A percentile compares a stretch with the other conserved stretches of the same genome.
Evolutionary conservation across 2,888 invertebrate species (phyloP).

Genomic region (Philereme vetulata): DNA sequence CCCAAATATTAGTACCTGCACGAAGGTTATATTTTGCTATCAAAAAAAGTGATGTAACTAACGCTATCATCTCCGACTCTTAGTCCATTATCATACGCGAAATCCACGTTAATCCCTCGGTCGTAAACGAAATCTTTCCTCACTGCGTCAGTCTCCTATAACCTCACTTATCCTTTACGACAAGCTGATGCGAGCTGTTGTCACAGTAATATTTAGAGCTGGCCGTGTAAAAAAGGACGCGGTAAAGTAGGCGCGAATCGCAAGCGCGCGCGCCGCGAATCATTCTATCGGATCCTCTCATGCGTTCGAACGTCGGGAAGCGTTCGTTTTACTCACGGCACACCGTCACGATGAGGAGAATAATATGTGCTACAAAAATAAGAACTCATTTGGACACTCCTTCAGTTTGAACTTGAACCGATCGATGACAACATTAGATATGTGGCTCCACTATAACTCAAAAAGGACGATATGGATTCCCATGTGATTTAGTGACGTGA

Average conservation of each 20-base stretch:
- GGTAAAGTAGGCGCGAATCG: conserved; percentile 49
- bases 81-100: conserved; percentile 65
- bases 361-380: conserved; percentile 58
- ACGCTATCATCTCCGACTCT: conserved; percentile 46
- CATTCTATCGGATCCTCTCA: conserved; percentile 70
- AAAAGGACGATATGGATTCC: conserved; percentile 64
- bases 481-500: conserved; percentile 52
- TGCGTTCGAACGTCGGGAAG: conserved; percentile 72
- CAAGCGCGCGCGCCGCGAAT: conserved; percentile 70
- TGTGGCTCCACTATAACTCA: conserved; percentile 49
- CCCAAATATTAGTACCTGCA: conserved; percentile 23
- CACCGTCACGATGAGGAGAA: conserved; percentile 47
- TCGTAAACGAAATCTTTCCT: conserved; percentile 80
- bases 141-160: conserved; percentile 70
- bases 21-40: conserved; percentile 47
- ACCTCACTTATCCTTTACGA: conserved; percentile 81
- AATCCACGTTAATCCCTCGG: conserved; percentile 74
- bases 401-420: conserved; percentile 48
- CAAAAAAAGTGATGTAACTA: conserved; percentile 64
- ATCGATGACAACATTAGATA: conserved; percentile 50
- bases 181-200: conserved; percentile 74
- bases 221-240: conserved; percentile 77
- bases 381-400: conserved; percentile 42
- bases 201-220: conserved; percentile 77
- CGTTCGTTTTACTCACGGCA: conserved; percentile 43